Evolutionary conservation across 2,113 vertebrate genomes (phyloP).

Genomic region (Taxidea taxus): DNA sequence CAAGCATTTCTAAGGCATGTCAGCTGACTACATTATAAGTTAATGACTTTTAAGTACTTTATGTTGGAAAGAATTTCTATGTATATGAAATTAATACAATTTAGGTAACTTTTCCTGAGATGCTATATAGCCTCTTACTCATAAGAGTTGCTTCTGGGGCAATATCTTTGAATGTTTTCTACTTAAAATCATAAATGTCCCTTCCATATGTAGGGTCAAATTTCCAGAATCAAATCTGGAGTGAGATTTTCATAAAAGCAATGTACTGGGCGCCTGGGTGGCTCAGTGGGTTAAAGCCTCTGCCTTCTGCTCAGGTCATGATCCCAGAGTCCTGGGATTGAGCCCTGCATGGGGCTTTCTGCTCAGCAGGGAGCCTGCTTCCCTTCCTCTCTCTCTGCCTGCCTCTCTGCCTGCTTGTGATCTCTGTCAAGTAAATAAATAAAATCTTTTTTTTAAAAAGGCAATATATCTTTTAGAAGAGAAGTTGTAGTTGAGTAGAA

Average conservation of each 20-base stretch:
- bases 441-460: too few relatives aligned
- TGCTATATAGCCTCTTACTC: neutral
- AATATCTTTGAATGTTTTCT: neutral
- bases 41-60: slow-evolving; percentile 3
- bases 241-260: neutral
- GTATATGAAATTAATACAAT: neutral
- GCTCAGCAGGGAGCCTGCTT: too few relatives aligned
- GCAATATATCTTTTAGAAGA: neutral
- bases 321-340: too few relatives aligned
- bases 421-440: too few relatives aligned
- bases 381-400: too few relatives aligned
- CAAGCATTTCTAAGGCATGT: neutral
- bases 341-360: too few relatives aligned
- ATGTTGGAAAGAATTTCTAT: neutral
- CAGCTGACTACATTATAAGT: neutral
- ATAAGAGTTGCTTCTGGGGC: neutral
- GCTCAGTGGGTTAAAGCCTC: too few relatives aligned
- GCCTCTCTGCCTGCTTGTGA: too few relatives aligned
- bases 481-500: neutral
- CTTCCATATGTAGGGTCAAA: neutral
- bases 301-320: too few relatives aligned
- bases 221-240: neutral
- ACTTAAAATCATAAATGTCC: neutral
- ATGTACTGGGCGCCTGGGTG: too few relatives aligned
- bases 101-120: neutral